phyloP scores from a whole-genome alignment of 2,797 vertebrate species.

The Hypotaenidia okinawae region DNA sequence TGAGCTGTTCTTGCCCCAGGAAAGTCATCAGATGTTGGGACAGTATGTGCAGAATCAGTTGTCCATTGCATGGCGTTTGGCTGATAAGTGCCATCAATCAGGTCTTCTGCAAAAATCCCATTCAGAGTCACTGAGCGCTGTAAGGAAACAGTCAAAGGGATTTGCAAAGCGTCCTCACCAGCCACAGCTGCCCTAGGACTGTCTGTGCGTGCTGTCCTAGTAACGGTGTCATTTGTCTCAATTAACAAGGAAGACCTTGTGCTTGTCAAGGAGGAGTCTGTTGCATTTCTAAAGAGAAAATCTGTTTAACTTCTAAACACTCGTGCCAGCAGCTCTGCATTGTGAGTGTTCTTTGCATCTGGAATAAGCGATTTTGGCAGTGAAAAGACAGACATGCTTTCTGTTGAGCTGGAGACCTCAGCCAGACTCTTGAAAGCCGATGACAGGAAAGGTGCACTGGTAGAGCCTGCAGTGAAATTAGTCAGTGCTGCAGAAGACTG shows the following conservation, averaged over 20 bases:
- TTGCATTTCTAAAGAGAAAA: not conserved
- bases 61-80: not conserved
- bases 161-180: not conserved
- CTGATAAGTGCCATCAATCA: not conserved
- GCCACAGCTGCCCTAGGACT: not conserved
- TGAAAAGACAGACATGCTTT: not conserved
- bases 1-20: not conserved
- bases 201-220: not conserved
- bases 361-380: not conserved
- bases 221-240: not conserved
- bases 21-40: not conserved
- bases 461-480: not conserved
- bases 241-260: not conserved
- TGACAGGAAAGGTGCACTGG: not conserved
- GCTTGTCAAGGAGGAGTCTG: not conserved
- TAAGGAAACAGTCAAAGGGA: not conserved
- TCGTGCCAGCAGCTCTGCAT: not conserved
- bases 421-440: slow-evolving; percentile 18
- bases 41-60: not conserved
- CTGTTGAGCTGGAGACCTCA: slow-evolving; percentile 8
- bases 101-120: not conserved
- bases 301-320: not conserved
- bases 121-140: not conserved
- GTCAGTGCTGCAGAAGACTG: not conserved
- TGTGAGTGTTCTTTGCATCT: not conserved